Base-by-base conservation (phyloP, 1,140 invertebrate genomes). In the Steinernema feltiae region DNA sequence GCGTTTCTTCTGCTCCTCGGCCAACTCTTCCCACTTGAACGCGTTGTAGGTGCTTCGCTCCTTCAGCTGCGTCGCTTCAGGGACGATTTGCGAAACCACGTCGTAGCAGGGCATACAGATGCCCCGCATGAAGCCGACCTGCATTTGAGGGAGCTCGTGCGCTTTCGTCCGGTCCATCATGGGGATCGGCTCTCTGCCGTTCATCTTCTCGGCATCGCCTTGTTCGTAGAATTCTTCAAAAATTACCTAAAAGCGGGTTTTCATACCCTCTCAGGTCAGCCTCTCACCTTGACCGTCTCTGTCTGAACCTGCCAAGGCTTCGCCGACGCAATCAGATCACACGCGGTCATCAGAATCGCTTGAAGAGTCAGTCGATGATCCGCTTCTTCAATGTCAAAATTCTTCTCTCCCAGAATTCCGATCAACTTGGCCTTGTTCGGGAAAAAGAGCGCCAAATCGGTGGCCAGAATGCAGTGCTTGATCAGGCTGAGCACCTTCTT, bases 141-240 rank as follows among this genome's bases (percentile, higher is more conserved):
- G 92, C 74, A 91, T 90, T 2, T 90, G 86, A 0, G 92, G 90
- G 82, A 93, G 90, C 82, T 92, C 89, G 71, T 92, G 89, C 1
- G 90, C 89, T 82, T 91, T 90, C 48, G 89, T 88, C 75, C 92
- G 87, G 82, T 94, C 92, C 92, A 94, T 93, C 91, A 93, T 93
- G 0, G 92, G 89, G 75, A 93, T 91, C 0, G 92, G 92, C 31
- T 86, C 88, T 72, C 90, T 88, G 0, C 92, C 92, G 53, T 90
- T 89, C 15, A 88, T 88, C 77, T 90, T 88, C 85, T 93, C 92
- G 32, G 90, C 91, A 85, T 93, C 92, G 31, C 91, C 90, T 89
- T 93, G 92, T 79, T 91, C 90, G 87, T 93, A 93, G 87, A 94
- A 94, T 84, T 94, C 92, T 83, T 93, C 91, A 87, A 93, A 93